Evolutionary conservation across 2,888 invertebrate genomes (phyloP).

Genomic region (Bedellia somnulentella): DNA sequence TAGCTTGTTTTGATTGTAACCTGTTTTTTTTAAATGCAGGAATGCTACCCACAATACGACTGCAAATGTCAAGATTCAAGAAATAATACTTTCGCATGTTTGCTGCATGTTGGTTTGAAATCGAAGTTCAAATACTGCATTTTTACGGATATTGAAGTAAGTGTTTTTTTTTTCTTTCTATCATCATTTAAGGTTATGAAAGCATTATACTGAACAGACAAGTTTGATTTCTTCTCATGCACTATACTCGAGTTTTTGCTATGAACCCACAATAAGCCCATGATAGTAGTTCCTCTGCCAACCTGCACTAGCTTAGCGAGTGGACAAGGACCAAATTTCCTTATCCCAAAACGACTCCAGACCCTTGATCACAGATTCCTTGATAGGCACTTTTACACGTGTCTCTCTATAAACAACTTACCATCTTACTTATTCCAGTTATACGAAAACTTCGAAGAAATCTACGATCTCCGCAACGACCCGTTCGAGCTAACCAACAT

Average conservation of each 20-base stretch:
- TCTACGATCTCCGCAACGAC: conserved; percentile 73
- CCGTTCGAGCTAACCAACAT: conserved; percentile 73
- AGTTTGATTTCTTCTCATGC: background rate
- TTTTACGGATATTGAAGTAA: conserved; percentile 62
- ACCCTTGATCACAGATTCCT: too few relatives aligned
- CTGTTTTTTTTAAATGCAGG: conserved; percentile 31
- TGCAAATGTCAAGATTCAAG: conserved; percentile 85
- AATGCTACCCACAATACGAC: conserved; percentile 65
- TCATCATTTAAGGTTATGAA: background rate
- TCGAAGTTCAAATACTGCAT: conserved; percentile 65
- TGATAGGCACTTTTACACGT: too few relatives aligned
- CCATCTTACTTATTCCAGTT: too few relatives aligned
- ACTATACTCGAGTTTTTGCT: too few relatives aligned
- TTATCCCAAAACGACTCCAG: background rate
- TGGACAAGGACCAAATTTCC: too few relatives aligned
- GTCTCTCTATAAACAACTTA: too few relatives aligned
- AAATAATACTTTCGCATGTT: conserved; percentile 83
- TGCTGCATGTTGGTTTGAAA: conserved; percentile 64
- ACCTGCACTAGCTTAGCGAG: too few relatives aligned
- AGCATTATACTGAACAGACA: background rate
- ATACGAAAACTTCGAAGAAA: conserved; percentile 70
- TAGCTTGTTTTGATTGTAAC: too few relatives aligned
- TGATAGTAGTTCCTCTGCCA: too few relatives aligned
- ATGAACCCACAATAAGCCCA: too few relatives aligned
- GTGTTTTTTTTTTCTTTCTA: conserved; percentile 1